Base-by-base conservation (phyloP, 2,888 invertebrate genomes). In the Apeira syringaria region DNA sequence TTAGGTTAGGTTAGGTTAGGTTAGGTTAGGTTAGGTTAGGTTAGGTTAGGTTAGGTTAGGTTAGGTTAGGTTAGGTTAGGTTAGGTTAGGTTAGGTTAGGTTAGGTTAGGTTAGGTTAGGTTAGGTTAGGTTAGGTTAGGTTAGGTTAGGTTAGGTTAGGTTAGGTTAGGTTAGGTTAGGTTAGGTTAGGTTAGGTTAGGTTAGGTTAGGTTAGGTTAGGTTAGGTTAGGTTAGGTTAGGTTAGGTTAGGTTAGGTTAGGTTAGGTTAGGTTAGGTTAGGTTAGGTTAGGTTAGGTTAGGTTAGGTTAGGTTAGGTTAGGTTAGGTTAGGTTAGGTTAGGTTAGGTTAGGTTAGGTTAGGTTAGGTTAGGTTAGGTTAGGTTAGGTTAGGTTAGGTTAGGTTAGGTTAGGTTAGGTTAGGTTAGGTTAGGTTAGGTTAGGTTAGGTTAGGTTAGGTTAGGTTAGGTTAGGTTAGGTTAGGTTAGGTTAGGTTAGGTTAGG, bases 351-450 rank as follows among this genome's bases (percentile, higher is more conserved):
- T 53, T 49, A 50, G 53, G 51, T 50, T 52, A 50, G 55, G 53
- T 53, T 52, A 47, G 52, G 50, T 54, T 53, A 51, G 56, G 52
- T 51, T 50, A 52, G 52, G 53, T 53, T 56, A 56, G 51, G 56
- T 53, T 56, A 57, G 54, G 54, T 54, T 54, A 57, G 54, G 57
- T 57, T 57, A 25, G 24, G 24, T 25, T 25, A 25, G 24, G 24
- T 25, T 25, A 25, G 24, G 24, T 25, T 25, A 25, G 24, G 24
- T 25, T 25, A 25, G 24, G 24, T 25, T 25, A 25, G 24, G 24
- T 25, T 25, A 25, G 24, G 24, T 25, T 25, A 25, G 24, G 24
- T 25, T 25, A 25, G 24, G 24, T 8, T 25, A 25, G 24, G 24
- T 25, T 25, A 25, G 24, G 24, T 25, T 25, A 25, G 24, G 24